Base-by-base conservation (phyloP, 2,113 vertebrate genomes). In the Camelus bactrianus region DNA sequence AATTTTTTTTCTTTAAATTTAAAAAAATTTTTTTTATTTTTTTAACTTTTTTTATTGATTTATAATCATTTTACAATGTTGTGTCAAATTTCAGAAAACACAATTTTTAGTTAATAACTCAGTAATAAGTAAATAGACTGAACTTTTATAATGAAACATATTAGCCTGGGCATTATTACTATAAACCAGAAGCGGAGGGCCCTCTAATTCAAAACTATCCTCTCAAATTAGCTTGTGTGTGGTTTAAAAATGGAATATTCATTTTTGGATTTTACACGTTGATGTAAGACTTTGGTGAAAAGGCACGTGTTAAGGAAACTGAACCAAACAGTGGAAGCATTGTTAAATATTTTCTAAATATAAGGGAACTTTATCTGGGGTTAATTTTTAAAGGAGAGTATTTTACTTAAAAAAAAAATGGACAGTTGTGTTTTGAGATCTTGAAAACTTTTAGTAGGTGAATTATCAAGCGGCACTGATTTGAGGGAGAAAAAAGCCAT, bases 401-500 rank as follows among this genome's bases (percentile, higher is more conserved):
- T 54, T 75, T 89, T 73, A 2, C 5, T 26, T n/a, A 14, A 14
- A 58, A 35, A 35, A 35, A 79, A 91, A 96, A 0, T 9, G 58
- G 42, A 32, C 86, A 93, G 56, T 19, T 92, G 35, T 91, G 62
- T 92, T 93, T 89, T 91, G 85, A 89, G 82, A 82, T 89, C 60
- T 88, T 97, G 76, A 84, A 95, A 96, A 96, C 46, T 90, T 92
- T 95, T 70, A 24, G 7, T 81, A 80, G 92, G 92, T 80, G 19
- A 94, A 82, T 84, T 69, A 94, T 46, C 32, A 82, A 83, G 30
- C 38, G 64, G 50, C 38, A 67, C 58, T 85, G 84, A 94, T 96
- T 92, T 42, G 76, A 90, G 62, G 65, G 80, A 9, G 24, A 30
- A 86, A 70, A 42, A 91, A 94, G 91, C 67, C 65, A 64, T 65